Base-by-base conservation (phyloP, 2,797 vertebrate species). In the Thamnophis elegans region DNA sequence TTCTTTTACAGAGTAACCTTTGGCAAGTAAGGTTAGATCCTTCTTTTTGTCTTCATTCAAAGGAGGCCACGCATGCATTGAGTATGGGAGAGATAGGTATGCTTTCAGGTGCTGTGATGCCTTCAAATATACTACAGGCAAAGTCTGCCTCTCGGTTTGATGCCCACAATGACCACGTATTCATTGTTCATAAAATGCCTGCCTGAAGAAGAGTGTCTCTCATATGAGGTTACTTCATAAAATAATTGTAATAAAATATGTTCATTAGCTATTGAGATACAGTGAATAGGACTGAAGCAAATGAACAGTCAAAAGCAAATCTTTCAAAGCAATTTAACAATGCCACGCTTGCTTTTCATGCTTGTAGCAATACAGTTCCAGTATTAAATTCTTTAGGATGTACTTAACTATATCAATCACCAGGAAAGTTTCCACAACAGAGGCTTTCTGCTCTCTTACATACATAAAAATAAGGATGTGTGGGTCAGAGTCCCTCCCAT, bases 361-460 rank as follows among this genome's bases (percentile, higher is more conserved):
- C 28, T 26, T 20, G 1, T 20, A 58, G 36, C 42, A 53, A 51
- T 91, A 42, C 1, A 8, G 42, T 16, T 68, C 42, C 25, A n/a
- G 58, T 53, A 11, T 59, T 92, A 55, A 51, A 26, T 85, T 56
- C 65, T 58, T 88, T 10, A 58, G 54, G 32, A 55, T 53, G 20
- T 14, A 62, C 32, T 85, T 53, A 59, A 91, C 47, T n/a, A 91
- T n/a, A 54, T 25, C 7, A 36, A 90, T 36, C 62, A 22, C 11
- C 47, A 54, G 73, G 5, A 53, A 60, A 1, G 18, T 42, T 62
- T 93, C 47, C 56, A 56, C 86, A 28, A 92, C n/a, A 16, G 86
- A 91, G 26, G 86, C 85, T 85, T 93, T 91, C 78, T 96, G 96
- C 96, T 97, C 95, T 96, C 93, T 95, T 95, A 94, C 96, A 96